Conservation (phyloP, 2,797 vertebrate species). For the Otolemur crassicaudatus region DNA sequence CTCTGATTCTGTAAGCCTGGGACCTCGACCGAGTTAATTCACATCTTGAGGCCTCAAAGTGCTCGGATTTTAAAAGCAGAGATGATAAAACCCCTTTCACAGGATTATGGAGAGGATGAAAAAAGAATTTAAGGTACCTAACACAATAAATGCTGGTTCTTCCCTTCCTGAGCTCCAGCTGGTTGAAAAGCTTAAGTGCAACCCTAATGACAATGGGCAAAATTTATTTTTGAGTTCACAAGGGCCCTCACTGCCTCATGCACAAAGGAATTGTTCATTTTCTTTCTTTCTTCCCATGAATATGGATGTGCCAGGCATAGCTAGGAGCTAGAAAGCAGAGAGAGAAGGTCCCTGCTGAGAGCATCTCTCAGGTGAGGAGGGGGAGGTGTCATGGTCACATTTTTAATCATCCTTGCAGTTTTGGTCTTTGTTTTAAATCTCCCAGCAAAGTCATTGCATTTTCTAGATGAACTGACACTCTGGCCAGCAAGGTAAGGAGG, state of each 20-base stretch:
- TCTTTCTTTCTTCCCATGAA: background rate
- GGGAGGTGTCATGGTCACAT: background rate
- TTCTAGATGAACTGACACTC: background rate
- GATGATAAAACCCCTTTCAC: background rate
- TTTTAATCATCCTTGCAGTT: background rate
- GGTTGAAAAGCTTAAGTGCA: constrained; percentile 23
- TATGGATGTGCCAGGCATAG: background rate
- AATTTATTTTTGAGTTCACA: background rate
- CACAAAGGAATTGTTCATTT: background rate
- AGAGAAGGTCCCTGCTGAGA: background rate
- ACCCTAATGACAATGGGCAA: background rate
- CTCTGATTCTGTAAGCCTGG: background rate
- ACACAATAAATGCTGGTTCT: background rate
- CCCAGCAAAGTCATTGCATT: background rate
- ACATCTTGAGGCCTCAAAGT: background rate
- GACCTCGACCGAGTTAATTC: constrained; percentile 43
- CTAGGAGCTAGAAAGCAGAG: background rate
- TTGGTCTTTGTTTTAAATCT: background rate
- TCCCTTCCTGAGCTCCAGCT: background rate
- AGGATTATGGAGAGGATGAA: constrained; percentile 33
- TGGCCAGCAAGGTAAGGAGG: background rate
- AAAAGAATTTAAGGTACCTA: background rate
- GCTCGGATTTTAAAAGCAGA: constrained; percentile 39
- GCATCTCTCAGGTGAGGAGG: background rate
- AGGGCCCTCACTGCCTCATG: background rate